Percentiles rank a stretch among this genome's conserved stretches.
These are phyloP conservation scores for Lasiurus borealis DNA, from an alignment of 2,113 vertebrate species.

Conservation along the genomic window DNA sequence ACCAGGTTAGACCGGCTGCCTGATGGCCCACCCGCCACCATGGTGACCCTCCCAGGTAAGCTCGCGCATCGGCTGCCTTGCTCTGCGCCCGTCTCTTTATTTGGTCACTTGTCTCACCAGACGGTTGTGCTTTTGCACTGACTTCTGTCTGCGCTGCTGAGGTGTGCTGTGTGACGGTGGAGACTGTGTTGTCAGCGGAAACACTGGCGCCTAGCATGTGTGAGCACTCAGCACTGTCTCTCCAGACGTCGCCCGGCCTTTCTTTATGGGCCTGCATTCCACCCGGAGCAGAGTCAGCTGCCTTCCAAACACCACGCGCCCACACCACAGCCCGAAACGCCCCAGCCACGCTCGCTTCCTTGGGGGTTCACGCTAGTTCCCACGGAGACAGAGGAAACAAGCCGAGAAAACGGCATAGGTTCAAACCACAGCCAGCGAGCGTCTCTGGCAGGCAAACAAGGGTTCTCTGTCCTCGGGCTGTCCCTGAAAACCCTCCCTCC, in stretches of 20 bases:
- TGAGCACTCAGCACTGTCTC: neutral
- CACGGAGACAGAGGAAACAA: neutral
- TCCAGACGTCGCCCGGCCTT: neutral
- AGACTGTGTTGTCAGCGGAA: neutral
- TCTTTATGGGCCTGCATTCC: neutral
- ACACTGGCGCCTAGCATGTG: rapidly evolving
- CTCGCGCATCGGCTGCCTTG: no score
- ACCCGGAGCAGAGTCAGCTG: neutral
- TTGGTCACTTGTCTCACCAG: neutral
- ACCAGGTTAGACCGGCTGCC: no score
- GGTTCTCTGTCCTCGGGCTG: neutral
- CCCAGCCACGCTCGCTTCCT: neutral
- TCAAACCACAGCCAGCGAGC: neutral
- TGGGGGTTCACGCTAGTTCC: neutral
- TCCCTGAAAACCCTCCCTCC: neutral
- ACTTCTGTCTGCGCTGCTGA: neutral
- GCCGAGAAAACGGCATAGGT: rapidly evolving
- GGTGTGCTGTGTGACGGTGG: no score
- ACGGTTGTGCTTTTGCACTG: neutral
- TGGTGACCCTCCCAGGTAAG: neutral
- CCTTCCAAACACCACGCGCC: neutral
- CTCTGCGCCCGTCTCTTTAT: neutral
- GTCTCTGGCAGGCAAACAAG: neutral
- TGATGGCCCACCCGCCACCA: neutral
- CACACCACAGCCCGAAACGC: neutral